phyloP scores from a whole-genome alignment of 2,797 vertebrate genomes.

The Crax fasciolata region DNA sequence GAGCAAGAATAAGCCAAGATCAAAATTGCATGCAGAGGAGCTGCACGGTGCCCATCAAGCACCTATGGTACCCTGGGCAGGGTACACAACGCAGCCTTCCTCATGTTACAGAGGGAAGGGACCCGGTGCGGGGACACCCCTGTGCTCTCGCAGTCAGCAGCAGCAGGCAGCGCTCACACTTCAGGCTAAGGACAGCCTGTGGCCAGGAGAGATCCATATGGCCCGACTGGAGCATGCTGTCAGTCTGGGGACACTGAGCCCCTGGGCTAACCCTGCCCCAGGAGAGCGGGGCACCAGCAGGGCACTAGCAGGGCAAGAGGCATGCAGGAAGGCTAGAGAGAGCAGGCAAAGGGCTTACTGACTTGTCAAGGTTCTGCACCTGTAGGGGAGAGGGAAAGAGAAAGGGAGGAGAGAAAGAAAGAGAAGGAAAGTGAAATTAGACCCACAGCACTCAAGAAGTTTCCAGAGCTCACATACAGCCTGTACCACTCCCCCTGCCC shows the following conservation, averaged over 20 bases:
- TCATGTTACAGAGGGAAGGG: not conserved
- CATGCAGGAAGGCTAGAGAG: constrained; percentile 61
- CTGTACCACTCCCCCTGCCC: not conserved
- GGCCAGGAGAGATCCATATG: not conserved
- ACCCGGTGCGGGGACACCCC: not conserved
- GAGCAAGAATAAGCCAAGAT: constrained; percentile 6
- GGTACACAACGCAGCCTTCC: not conserved
- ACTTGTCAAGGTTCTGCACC: constrained; percentile 96
- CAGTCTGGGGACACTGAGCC: not conserved
- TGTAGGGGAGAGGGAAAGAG: constrained; percentile 82
- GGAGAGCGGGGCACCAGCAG: not conserved
- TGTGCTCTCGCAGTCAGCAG: not conserved
- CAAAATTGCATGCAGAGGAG: not conserved
- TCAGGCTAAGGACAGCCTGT: not conserved
- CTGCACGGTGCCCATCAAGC: not conserved
- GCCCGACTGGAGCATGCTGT: not conserved
- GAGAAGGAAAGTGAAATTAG: constrained; percentile 76
- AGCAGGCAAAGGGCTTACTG: constrained; percentile 88
- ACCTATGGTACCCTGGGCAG: not conserved
- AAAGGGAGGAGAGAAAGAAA: constrained; percentile 72
- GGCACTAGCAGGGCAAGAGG: constrained; percentile 20
- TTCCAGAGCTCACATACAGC: constrained; percentile 24
- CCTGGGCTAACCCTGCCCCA: not conserved
- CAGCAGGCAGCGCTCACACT: not conserved
- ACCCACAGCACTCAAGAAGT: constrained; percentile 11